These are phyloP conservation scores for Diarsia brunnea DNA, from an alignment of 2,888 invertebrate species.

Conservation along the genomic window DNA sequence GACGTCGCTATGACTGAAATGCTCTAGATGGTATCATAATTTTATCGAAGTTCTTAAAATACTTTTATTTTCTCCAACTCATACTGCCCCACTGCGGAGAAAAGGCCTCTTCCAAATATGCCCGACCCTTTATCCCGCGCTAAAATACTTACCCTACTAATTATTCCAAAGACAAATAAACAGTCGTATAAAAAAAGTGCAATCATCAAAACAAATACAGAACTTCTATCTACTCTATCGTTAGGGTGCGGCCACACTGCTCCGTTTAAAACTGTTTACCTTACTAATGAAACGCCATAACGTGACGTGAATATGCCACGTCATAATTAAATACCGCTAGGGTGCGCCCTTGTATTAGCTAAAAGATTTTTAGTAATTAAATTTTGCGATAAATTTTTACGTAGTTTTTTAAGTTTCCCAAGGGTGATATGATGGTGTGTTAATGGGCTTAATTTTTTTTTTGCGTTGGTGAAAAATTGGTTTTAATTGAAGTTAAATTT, in stretches of 20 bases:
- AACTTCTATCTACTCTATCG: slow-evolving; percentile 57
- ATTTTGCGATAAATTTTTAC: slow-evolving; percentile 71
- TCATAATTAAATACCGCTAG: slow-evolving; percentile 80
- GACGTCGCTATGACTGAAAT: not conserved
- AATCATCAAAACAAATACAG: slow-evolving; percentile 64
- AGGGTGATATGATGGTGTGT: slow-evolving; percentile 48
- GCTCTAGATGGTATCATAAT: not conserved
- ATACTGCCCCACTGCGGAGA: not conserved
- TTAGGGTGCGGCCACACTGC: slow-evolving; percentile 79
- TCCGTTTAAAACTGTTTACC: slow-evolving; percentile 87
- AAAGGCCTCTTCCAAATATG: not conserved
- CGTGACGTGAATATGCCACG: slow-evolving; percentile 77
- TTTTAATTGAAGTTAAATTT: slow-evolving; percentile 34
- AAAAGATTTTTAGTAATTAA: slow-evolving; percentile 83
- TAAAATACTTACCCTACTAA: not conserved
- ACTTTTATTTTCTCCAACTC: not conserved
- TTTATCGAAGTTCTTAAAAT: not conserved
- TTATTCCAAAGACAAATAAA: not conserved
- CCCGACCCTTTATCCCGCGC: not conserved
- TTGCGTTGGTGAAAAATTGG: slow-evolving; percentile 27
- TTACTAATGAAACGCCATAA: slow-evolving; percentile 84
- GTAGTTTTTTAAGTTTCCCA: slow-evolving; percentile 64
- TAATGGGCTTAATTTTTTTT: slow-evolving; percentile 37
- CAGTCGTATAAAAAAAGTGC: slow-evolving; percentile 39
- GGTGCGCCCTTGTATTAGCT: slow-evolving; percentile 74